Percentiles rank a stretch among this genome's conserved stretches.
Conservation (phyloP, 2,888 invertebrate genomes). For the Microctonus brassicae region DNA sequence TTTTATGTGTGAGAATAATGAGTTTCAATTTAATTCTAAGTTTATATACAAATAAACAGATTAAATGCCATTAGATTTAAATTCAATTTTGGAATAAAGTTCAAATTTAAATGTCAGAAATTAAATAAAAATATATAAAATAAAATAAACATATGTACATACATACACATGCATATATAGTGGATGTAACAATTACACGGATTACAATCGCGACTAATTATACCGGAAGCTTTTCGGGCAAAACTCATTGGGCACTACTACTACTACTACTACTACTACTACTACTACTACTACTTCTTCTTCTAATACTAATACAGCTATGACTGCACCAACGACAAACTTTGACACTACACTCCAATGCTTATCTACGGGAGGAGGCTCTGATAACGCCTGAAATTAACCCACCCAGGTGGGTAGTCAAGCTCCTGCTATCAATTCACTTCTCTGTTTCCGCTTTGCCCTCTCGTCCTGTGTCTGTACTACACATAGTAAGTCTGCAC, state of each 20-base stretch:
- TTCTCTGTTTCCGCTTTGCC: neutral
- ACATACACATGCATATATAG: neutral
- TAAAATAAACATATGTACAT: neutral
- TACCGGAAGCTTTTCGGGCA: neutral
- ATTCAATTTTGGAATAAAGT: neutral
- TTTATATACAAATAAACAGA: neutral
- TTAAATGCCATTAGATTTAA: neutral
- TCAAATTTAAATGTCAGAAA: neutral
- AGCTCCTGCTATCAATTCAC: constrained; percentile 14
- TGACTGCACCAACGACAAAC: constrained; percentile 35
- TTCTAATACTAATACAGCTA: neutral
- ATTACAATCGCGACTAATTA: constrained; percentile 1
- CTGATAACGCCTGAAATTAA: constrained; percentile 54
- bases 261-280: neutral
- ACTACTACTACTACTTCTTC: neutral
- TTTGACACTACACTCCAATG: constrained; percentile 51
- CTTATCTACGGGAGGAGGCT: constrained; percentile 45
- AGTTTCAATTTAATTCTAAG: neutral
- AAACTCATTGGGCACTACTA: neutral
- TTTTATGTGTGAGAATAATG: neutral
- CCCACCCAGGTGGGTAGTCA: constrained; percentile 29
- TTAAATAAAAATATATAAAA: neutral
- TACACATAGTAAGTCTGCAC: neutral
- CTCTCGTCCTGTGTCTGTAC: neutral
- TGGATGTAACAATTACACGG: neutral